Evolutionary conservation across 1,140 invertebrate species (phyloP).

Genomic region (Eubasilissa regina): DNA sequence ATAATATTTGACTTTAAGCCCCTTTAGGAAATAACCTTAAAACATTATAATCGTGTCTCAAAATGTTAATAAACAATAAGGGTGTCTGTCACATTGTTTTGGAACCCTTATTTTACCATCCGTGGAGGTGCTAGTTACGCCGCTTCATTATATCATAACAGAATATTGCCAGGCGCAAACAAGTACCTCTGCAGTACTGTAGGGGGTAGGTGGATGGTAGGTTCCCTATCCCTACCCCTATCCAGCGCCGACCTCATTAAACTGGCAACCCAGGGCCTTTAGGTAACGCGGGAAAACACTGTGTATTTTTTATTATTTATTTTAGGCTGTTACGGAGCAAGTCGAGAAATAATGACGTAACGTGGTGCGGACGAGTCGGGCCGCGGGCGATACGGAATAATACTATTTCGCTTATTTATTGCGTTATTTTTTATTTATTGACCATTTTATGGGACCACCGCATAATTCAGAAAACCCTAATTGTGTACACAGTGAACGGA

Average conservation of each 20-base stretch:
- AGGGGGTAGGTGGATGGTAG: no score
- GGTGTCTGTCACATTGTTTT: conserved; percentile 26
- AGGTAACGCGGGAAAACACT: conserved; percentile 14
- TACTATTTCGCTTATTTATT: no score
- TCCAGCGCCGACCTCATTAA: conserved; percentile 36
- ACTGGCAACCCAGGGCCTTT: neutral
- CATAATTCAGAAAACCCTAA: no score
- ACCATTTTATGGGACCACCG: no score
- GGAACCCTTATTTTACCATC: neutral
- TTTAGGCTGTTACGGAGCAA: conserved; percentile 10
- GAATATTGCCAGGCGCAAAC: conserved; percentile 47
- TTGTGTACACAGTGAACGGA: neutral
- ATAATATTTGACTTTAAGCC: no score
- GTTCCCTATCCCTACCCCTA: neutral
- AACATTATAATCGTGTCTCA: no score
- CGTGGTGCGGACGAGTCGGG: neutral
- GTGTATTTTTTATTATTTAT: conserved; percentile 25
- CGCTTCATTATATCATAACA: conserved; percentile 49
- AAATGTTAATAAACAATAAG: neutral
- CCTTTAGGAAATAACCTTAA: no score
- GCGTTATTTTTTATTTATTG: no score
- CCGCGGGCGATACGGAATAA: no score
- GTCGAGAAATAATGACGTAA: conserved; percentile 6
- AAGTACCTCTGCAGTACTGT: neutral
- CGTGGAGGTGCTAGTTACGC: conserved; percentile 16